A percentile compares a stretch with the other conserved stretches of the same genome.
Evolutionary conservation across 1,140 invertebrate genomes (phyloP).

Genomic region (Delia radicum): DNA sequence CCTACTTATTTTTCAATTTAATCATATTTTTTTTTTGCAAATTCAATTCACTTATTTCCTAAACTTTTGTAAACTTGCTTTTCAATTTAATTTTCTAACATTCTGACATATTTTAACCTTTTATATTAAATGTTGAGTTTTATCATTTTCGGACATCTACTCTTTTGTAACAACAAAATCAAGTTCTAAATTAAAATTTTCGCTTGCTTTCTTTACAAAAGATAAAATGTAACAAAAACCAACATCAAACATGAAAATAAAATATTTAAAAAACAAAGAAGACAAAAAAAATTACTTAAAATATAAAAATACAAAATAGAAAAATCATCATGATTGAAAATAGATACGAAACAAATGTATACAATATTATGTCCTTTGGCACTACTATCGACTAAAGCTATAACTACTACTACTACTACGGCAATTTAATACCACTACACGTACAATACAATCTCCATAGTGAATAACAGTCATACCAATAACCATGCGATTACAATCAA

Average conservation of each 20-base stretch:
- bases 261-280: background rate
- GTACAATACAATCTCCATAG: background rate
- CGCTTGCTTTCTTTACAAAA: background rate
- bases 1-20: too few relatives aligned
- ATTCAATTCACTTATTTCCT: too few relatives aligned
- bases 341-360: background rate
- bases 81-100: too few relatives aligned
- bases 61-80: too few relatives aligned
- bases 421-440: too few relatives aligned
- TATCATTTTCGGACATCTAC: background rate
- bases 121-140: too few relatives aligned
- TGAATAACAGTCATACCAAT: background rate
- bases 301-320: background rate
- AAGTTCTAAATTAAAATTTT: background rate
- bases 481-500: background rate
- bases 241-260: background rate
- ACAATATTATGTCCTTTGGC: background rate
- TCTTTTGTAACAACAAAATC: background rate
- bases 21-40: too few relatives aligned
- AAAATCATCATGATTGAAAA: background rate
- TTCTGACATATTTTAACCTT: too few relatives aligned
- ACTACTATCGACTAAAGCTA: too few relatives aligned
- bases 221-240: background rate
- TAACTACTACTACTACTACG: too few relatives aligned
- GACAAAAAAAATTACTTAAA: background rate